Base-by-base conservation (phyloP, 2,797 vertebrate species). In the Siniperca undulata region DNA sequence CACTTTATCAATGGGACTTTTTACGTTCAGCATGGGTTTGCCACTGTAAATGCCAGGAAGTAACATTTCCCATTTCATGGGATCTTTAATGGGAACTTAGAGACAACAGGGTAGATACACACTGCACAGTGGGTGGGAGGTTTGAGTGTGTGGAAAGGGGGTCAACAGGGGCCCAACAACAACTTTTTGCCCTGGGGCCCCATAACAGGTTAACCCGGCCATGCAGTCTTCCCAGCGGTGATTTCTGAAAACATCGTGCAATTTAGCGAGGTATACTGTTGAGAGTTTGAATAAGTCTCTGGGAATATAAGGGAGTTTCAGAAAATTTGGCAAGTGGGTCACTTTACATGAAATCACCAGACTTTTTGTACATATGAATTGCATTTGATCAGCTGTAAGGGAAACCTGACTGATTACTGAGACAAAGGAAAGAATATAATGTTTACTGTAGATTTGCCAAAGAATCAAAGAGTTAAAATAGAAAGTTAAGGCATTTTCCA, bases 51-150 rank as follows among this genome's bases (percentile, higher is more conserved):
- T 42, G 16, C 16, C 30, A 34, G 36, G 8, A 56, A 38, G 58
- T 12, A 3, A 52, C 20, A 50, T 52, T 16, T 24, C n/a, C 14
- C 1, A 2, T 40, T 52, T 48, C 11, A 14, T 46, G 5, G 10
- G 3, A 59, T 38, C 6, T 67, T 24, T 14, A 16, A 50, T 27
- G 10, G n/a, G 58, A 78, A 42, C 58, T 46, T 55, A 12, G 53
- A 67, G 62, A 38, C 62, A 61, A n/a, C 62, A 73, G 42, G 61
- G 38, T 58, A n/a, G 38, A 36, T 24, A 72, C 13, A 67, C 62
- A 67, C 20, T 71, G 61, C 53, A 53, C 46, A 60, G 16, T 34
- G 30, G 19, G 2, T 34, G 36, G n/a, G 11, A 75, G 10, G 38
- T 68, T 68, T 66, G 9, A 30, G 42, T 13, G 36, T 34, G 46